phyloP scores from a whole-genome alignment of 2,888 invertebrate genomes.

The Eupithecia pulchellata region DNA sequence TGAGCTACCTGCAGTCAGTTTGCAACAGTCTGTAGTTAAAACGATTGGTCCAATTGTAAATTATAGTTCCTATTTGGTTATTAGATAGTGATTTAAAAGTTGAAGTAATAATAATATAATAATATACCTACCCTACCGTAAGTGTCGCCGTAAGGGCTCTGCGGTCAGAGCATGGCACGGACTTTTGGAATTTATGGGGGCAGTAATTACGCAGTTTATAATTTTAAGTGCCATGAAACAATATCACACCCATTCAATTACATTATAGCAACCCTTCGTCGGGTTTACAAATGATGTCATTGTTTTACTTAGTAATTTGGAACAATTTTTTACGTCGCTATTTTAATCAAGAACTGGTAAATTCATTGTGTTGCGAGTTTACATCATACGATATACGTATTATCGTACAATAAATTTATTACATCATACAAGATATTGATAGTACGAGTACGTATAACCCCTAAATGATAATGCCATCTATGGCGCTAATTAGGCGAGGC shows the following conservation, averaged over 20 bases:
- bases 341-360: not conserved
- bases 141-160: not conserved
- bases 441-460: too few species aligned
- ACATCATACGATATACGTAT: too few species aligned
- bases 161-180: not conserved
- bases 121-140: not conserved
- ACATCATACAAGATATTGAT: too few species aligned
- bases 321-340: not conserved
- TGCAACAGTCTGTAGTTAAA: too few species aligned
- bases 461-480: too few species aligned
- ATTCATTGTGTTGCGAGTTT: not conserved
- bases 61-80: too few species aligned
- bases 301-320: not conserved
- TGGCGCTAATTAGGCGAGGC: too few species aligned
- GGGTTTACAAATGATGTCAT: not conserved
- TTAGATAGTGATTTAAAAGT: not conserved
- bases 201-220: conserved; percentile 9
- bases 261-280: conserved; percentile 12
- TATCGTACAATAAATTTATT: too few species aligned
- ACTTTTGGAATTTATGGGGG: conserved; percentile 12
- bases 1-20: too few species aligned
- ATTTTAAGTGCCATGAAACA: conserved; percentile 10
- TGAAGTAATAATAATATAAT: not conserved
- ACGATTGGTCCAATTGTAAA: too few species aligned
- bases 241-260: conserved; percentile 15